A percentile compares a stretch with the other conserved stretches of the same genome.
Evolutionary conservation across 1,140 invertebrate genomes (phyloP).

Genomic region (Anoplophora glabripennis): DNA sequence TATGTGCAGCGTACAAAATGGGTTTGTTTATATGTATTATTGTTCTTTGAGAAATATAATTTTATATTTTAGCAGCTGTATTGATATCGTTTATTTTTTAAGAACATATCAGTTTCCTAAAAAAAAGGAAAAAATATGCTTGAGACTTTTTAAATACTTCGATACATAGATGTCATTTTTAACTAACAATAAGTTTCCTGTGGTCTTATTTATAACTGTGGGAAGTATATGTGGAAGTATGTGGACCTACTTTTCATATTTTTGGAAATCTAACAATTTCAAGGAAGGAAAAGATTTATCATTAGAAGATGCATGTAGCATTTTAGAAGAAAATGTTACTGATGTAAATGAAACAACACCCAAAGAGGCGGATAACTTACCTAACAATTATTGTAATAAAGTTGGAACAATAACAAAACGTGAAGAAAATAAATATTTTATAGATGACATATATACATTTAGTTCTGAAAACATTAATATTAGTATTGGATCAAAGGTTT

Average conservation of each 20-base stretch:
- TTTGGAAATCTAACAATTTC: slow-evolving; percentile 8
- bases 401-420: slow-evolving; percentile 21
- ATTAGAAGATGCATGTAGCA: slow-evolving; percentile 24
- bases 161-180: no score
- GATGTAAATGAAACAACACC: not conserved
- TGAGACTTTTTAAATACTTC: no score
- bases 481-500: slow-evolving; percentile 16
- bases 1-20: no score
- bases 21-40: no score
- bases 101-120: no score
- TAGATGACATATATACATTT: slow-evolving; percentile 23
- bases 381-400: slow-evolving; percentile 11
- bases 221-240: slow-evolving; percentile 14
- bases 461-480: not conserved
- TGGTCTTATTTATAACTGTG: no score
- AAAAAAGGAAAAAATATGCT: no score
- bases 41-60: no score
- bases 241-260: slow-evolving; percentile 22
- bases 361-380: not conserved
- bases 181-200: no score
- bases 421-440: slow-evolving; percentile 18
- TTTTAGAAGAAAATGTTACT: slow-evolving; percentile 11
- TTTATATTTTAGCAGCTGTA: no score
- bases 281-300: slow-evolving; percentile 15
- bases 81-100: no score